Conservation (phyloP, 2,797 vertebrate genomes). For the Urocyon cinereoargenteus region DNA sequence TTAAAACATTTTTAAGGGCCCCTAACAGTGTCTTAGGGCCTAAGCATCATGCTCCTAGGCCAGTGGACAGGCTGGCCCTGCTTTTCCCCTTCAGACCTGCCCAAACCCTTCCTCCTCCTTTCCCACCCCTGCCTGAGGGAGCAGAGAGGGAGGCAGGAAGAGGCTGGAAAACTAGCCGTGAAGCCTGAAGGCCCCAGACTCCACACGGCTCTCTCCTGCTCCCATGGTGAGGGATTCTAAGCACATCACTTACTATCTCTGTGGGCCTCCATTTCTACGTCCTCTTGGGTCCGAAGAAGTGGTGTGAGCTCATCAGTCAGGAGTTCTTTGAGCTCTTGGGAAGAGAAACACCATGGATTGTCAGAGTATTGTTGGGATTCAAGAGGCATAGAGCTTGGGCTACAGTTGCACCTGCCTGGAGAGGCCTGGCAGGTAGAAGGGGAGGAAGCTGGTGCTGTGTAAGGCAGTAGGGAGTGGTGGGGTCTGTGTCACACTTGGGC, state of each 20-base stretch:
- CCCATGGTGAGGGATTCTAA: accelerated
- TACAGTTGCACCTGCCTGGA: neutral
- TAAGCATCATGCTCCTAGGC: neutral
- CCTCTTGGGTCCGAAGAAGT: neutral
- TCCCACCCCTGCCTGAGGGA: neutral
- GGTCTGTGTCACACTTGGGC: neutral
- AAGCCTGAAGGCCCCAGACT: neutral
- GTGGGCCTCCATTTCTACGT: accelerated
- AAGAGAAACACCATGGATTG: neutral
- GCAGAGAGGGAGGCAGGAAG: neutral
- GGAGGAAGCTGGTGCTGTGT: accelerated
- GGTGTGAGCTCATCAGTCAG: neutral
- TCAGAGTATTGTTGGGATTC: neutral
- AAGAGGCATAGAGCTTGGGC: neutral
- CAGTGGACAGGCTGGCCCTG: neutral
- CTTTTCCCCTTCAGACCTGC: neutral
- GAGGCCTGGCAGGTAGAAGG: accelerated
- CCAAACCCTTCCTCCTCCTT: neutral
- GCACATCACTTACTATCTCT: accelerated
- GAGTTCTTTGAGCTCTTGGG: neutral
- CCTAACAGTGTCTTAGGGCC: neutral
- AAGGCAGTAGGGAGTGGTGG: neutral
- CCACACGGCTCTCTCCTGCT: accelerated
- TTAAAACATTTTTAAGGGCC: neutral
- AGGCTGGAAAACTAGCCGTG: neutral